Conservation (phyloP, 2,888 invertebrate species). For the Drosophila imparisetae region DNA sequence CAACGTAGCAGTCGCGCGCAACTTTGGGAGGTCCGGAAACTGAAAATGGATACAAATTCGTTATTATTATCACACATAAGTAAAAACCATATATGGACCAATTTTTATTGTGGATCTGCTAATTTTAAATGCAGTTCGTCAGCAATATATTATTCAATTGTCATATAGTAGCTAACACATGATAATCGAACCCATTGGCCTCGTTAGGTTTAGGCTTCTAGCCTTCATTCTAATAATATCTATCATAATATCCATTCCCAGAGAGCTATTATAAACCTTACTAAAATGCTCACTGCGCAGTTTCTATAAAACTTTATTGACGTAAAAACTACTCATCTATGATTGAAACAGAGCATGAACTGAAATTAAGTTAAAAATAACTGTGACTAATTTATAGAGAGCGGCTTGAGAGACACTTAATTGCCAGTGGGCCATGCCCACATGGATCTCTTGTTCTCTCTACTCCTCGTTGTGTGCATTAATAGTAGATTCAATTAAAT, state of each 20-base stretch:
- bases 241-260: background rate
- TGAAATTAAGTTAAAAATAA: slow-evolving; percentile 14
- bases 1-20: slow-evolving; percentile 82
- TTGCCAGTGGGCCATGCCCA: slow-evolving; percentile 23
- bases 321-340: background rate
- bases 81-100: background rate
- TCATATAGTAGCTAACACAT: slow-evolving; percentile 28
- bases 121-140: slow-evolving; percentile 18
- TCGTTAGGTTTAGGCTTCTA: slow-evolving; percentile 3
- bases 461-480: background rate
- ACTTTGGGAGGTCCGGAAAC: too few species aligned
- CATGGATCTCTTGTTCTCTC: background rate
- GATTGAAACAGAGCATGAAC: background rate
- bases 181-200: slow-evolving; percentile 29
- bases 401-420: slow-evolving; percentile 34
- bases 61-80: background rate
- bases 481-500: too few species aligned
- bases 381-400: slow-evolving; percentile 46
- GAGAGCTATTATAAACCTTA: background rate
- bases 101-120: background rate
- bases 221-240: slow-evolving; percentile 9
- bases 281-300: slow-evolving; percentile 15
- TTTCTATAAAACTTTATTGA: slow-evolving; percentile 11
- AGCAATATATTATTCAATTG: slow-evolving; percentile 3
- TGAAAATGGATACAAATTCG: slow-evolving; percentile 27